phyloP scores from a whole-genome alignment of 2,113 vertebrate genomes.

The Indicator maculatus region DNA sequence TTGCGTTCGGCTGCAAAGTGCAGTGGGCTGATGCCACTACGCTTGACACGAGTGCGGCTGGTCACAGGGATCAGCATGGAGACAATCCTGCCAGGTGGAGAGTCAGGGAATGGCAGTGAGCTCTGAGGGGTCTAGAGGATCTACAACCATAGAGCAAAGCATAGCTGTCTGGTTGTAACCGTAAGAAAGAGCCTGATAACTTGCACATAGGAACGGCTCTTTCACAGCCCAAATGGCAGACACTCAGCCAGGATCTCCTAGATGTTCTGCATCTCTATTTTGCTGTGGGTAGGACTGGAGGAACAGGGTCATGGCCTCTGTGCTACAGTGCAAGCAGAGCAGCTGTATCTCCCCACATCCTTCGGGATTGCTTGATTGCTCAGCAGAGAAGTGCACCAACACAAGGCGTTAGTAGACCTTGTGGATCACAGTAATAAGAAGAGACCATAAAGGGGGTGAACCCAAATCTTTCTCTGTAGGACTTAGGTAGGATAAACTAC shows the following conservation, averaged over 20 bases:
- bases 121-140: neutral
- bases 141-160: neutral
- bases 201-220: neutral
- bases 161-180: neutral
- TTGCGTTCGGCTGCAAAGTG: conserved; percentile 91
- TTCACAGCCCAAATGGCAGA: neutral
- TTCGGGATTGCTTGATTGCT: neutral
- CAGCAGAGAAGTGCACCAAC: neutral
- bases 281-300: neutral
- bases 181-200: neutral
- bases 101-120: conserved; percentile 8
- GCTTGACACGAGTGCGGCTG: conserved; percentile 81
- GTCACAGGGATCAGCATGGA: conserved; percentile 87
- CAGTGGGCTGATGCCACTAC: conserved; percentile 91
- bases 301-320: rapidly evolving
- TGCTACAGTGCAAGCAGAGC: neutral
- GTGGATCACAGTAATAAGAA: neutral
- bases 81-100: conserved; percentile 80
- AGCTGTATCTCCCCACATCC: neutral
- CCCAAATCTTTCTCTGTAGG: neutral
- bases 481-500: neutral
- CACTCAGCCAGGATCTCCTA: neutral
- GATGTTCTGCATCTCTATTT: neutral
- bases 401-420: neutral
- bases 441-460: neutral